Conservation (phyloP, 2,797 vertebrate genomes). For the Zalophus californianus region DNA sequence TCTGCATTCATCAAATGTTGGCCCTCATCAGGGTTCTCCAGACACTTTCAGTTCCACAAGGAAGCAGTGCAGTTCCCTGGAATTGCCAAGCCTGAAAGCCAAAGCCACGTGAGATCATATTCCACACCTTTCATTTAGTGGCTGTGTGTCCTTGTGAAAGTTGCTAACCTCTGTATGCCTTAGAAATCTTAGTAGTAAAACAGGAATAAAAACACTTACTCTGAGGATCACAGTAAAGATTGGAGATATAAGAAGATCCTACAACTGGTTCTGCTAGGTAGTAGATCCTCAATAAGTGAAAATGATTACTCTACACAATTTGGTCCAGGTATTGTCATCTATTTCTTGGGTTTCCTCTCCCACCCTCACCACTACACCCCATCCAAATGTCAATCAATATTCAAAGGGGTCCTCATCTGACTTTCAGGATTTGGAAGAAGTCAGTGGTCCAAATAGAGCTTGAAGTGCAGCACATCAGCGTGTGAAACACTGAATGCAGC, state of each 20-base stretch:
- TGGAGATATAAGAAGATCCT: background rate
- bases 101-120: background rate
- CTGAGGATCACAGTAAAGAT: background rate
- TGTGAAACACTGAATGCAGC: background rate
- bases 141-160: background rate
- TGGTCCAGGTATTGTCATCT: background rate
- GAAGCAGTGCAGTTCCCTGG: background rate
- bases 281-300: background rate
- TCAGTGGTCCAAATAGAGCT: background rate
- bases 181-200: background rate
- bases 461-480: background rate
- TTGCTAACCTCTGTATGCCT: background rate
- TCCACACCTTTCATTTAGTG: background rate
- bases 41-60: background rate
- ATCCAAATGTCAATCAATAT: background rate
- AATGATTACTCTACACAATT: background rate
- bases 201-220: background rate
- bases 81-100: background rate
- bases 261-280: rapidly evolving
- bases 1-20: background rate
- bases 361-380: background rate
- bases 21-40: background rate
- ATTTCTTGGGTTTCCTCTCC: background rate
- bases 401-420: background rate
- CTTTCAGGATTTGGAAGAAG: background rate